Conservation (phyloP, 2,113 vertebrate species). For the Otolemur garnettii region DNA sequence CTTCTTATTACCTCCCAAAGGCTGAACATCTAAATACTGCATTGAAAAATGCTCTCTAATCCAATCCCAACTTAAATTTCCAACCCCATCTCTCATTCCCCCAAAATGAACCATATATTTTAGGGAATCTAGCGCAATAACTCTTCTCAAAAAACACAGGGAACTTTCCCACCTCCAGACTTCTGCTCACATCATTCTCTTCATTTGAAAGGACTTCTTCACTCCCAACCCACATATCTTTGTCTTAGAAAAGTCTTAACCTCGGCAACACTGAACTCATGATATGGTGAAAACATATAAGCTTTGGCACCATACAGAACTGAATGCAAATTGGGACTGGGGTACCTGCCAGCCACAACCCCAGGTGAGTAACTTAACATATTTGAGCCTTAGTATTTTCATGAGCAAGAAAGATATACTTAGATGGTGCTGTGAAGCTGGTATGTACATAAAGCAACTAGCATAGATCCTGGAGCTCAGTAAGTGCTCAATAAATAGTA, state of each 20-base stretch:
- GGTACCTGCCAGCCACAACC: not conserved
- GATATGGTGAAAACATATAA: not conserved
- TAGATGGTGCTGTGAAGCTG: not conserved
- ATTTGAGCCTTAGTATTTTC: not conserved
- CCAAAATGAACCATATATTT: not conserved
- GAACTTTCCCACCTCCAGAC: constrained; percentile 42
- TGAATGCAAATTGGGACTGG: not conserved
- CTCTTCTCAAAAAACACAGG: constrained; percentile 17
- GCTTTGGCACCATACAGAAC: not conserved
- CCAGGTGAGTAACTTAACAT: not conserved
- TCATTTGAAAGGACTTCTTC: constrained; percentile 61
- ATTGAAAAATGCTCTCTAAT: constrained; percentile 25
- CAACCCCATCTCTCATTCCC: constrained; percentile 29
- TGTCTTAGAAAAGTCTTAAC: constrained; percentile 58
- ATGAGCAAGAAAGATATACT: not conserved
- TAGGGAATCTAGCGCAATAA: constrained; percentile 22
- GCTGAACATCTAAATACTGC: constrained; percentile 51
- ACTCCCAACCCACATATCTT: not conserved
- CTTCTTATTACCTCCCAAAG: constrained; percentile 55
- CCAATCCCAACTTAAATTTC: constrained; percentile 28
- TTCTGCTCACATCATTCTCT: constrained; percentile 25
- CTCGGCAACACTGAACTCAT: constrained; percentile 20
- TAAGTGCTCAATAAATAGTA: constrained; percentile 5
- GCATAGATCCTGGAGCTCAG: not conserved
- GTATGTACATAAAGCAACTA: not conserved